Evolutionary conservation across 1,140 invertebrate genomes (phyloP), one percentile per base, ranked within the genome.

Genomic region (Dinothrombium tinctorium): DNA sequence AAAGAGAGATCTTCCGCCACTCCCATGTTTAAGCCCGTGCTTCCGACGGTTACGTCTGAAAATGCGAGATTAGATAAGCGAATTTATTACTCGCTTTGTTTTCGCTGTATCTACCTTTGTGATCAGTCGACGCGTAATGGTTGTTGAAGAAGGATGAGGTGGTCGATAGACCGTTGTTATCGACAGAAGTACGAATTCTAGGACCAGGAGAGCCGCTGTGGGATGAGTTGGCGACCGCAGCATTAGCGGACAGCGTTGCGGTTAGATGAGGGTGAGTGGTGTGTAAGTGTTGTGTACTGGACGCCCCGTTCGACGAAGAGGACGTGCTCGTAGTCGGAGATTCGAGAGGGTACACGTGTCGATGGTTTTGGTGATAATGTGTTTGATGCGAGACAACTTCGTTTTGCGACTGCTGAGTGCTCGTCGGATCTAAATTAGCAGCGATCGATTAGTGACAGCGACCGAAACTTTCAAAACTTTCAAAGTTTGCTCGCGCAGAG

Each of bases 261-360:
- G 39, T 29, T 11, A 40, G 20, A 21, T 40, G 39, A 11, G 39
- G 39, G 17, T 40, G 39, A 8, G 39, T 17, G 28, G 39, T 31
- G 39, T 40, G 39, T n/a, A 40, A 29, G 28, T 29, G 28, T 29
- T 29, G 28, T 15, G 28, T n/a, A 29, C 15, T 29, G 28, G 28
- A 29, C 15, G 28, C 28, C 12, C 28, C 12, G 28, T 11, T 11
- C 15, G 12, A n/a, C 15, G 28, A 15, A 29, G 28, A 29, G 15
- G 28, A 29, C 12, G 28, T n/a, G 15, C 28, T 29, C 28, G 28
- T 29, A 29, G 11, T 29, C 28, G 28, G 28, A 29, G 28, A 29
- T 29, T 29, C 28, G 15, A 29, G 28, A 29, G 28, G 15, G 28
- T 29, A 29, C 11, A 29, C 28, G 15, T 29, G 28, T n/a, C 28